phyloP scores from a whole-genome alignment of 2,888 invertebrate species.

The Agrotis exclamationis region DNA sequence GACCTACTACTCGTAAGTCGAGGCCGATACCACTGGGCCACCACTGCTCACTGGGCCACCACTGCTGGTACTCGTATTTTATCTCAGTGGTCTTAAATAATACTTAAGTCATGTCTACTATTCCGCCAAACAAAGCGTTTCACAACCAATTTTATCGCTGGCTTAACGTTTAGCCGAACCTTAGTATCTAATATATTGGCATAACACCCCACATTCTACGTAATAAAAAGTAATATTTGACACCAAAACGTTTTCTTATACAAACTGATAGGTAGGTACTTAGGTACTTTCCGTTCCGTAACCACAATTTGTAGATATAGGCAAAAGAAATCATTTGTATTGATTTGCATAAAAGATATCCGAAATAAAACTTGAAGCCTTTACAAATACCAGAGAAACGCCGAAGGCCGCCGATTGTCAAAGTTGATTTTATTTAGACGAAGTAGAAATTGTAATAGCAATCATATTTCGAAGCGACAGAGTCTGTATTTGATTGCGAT shows the following conservation, averaged over 20 bases:
- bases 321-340: conserved; percentile 48
- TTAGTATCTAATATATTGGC: neutral
- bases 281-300: too few species aligned
- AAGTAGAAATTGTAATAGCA: neutral
- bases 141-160: too few species aligned
- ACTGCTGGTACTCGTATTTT: too few species aligned
- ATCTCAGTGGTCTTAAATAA: too few species aligned
- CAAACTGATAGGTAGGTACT: conserved; percentile 33
- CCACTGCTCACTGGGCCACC: too few species aligned
- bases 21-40: too few species aligned
- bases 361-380: conserved; percentile 57
- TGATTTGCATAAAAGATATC: conserved; percentile 51
- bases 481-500: conserved; percentile 5
- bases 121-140: too few species aligned
- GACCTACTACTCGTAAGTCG: too few species aligned
- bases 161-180: too few species aligned
- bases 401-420: conserved; percentile 55
- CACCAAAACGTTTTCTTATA: conserved; percentile 18
- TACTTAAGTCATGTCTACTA: too few species aligned
- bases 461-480: neutral
- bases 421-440: conserved; percentile 41
- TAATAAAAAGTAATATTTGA: conserved; percentile 3
- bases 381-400: conserved; percentile 56
- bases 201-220: neutral
- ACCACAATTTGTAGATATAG: conserved; percentile 34